These are phyloP conservation scores for Gambelia wislizenii DNA, from an alignment of 2,797 vertebrate genomes.

Conservation along the genomic window DNA sequence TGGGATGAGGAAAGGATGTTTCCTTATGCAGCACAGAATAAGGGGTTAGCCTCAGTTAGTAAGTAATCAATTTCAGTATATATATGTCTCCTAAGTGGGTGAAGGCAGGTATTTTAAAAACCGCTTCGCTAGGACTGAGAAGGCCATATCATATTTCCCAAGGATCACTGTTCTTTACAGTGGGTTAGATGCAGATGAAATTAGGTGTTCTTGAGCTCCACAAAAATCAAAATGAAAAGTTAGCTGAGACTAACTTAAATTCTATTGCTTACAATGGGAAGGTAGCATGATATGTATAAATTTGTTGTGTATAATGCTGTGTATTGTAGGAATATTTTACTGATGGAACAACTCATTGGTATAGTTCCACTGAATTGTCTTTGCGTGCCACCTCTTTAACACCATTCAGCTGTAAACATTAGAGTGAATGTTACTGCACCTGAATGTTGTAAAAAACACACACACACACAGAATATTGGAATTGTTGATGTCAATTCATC, in stretches of 20 bases:
- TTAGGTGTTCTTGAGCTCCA: background rate
- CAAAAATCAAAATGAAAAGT: background rate
- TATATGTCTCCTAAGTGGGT: background rate
- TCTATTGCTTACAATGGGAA: background rate
- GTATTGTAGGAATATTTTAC: background rate
- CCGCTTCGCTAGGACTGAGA: background rate
- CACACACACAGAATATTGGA: background rate
- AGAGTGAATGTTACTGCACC: background rate
- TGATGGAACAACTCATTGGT: background rate
- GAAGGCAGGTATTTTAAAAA: background rate
- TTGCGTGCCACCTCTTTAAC: background rate
- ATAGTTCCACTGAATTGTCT: background rate
- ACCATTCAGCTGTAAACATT: background rate
- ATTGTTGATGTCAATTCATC: slow-evolving; percentile 24
- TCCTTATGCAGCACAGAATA: no score
- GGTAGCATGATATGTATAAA: background rate
- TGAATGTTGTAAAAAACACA: slow-evolving; percentile 22
- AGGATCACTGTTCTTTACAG: background rate
- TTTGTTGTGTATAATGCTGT: background rate
- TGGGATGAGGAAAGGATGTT: no score
- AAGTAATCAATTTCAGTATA: no score
- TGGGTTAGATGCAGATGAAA: background rate
- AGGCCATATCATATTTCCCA: background rate
- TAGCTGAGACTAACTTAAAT: background rate
- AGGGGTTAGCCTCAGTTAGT: no score